phyloP scores from a whole-genome alignment of 2,888 invertebrate genomes.

The Drosophila borborema region DNA sequence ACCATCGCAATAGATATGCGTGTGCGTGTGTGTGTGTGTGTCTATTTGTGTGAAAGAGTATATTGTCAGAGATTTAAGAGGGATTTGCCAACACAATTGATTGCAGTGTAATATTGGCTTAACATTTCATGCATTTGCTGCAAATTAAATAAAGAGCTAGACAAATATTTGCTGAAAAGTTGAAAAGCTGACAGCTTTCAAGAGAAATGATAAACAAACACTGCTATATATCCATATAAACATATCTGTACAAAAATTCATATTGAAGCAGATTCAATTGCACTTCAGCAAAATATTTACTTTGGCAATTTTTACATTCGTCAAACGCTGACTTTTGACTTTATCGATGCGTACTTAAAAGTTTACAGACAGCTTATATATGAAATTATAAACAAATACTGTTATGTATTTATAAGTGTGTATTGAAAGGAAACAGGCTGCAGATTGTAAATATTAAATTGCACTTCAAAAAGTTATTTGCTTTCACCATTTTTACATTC shows the following conservation, averaged over 20 bases:
- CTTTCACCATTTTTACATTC: not conserved
- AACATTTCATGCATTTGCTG: not conserved
- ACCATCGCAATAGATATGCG: slow-evolving; percentile 14
- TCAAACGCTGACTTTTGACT: not conserved
- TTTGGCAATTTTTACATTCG: not conserved
- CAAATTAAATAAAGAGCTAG: not conserved
- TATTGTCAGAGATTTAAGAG: slow-evolving; percentile 9
- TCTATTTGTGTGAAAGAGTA: slow-evolving; percentile 1
- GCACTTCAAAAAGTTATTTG: not conserved
- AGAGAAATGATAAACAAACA: not conserved
- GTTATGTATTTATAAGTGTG: not conserved
- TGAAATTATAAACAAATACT: not conserved
- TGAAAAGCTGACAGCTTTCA: not conserved
- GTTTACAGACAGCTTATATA: not conserved
- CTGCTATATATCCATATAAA: not conserved
- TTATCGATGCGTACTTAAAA: not conserved
- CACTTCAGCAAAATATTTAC: not conserved
- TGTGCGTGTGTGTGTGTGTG: not conserved
- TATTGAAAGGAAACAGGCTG: not conserved
- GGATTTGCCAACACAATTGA: slow-evolving; percentile 9
- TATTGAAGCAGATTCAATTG: not conserved
- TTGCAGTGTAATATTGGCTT: slow-evolving; percentile 13
- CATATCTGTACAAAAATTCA: not conserved
- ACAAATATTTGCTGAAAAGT: slow-evolving; percentile 13
- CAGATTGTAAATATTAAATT: not conserved